Evolutionary conservation across 2,113 vertebrate genomes (phyloP).

Genomic region (Pterocles orientalis): DNA sequence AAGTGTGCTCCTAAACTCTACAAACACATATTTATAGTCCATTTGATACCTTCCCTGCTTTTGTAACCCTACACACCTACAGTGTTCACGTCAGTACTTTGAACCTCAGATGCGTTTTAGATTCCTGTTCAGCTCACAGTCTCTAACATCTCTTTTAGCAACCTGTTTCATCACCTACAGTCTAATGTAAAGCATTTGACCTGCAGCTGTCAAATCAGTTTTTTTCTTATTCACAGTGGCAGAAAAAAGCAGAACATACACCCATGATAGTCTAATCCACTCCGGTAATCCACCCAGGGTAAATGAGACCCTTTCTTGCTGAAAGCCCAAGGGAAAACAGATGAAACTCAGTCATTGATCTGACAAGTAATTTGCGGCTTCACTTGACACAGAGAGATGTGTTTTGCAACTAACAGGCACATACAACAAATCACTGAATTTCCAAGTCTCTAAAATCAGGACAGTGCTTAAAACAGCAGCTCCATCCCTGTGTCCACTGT

Average conservation of each 20-base stretch:
- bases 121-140: not conserved
- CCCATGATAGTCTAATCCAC: not conserved
- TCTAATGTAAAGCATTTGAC: not conserved
- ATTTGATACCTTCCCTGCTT: not conserved
- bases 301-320: not conserved
- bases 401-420: not conserved
- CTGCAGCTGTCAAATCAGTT: not conserved
- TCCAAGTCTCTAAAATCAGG: not conserved
- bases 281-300: not conserved
- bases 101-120: not conserved
- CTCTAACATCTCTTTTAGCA: not conserved
- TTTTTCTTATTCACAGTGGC: not conserved
- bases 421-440: not conserved
- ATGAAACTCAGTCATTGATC: constrained; percentile 20
- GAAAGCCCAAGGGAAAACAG: not conserved
- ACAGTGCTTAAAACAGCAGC: not conserved
- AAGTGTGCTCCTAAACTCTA: not conserved
- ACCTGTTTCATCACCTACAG: not conserved
- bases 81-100: not conserved
- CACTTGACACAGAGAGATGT: not conserved
- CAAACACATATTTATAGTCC: not conserved
- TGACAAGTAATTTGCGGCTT: constrained; percentile 38
- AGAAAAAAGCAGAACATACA: not conserved
- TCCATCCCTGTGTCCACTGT: fast-evolving
- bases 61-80: not conserved